Conservation (phyloP, 1,140 invertebrate species). For the Panagrolaimus sp. region DNA sequence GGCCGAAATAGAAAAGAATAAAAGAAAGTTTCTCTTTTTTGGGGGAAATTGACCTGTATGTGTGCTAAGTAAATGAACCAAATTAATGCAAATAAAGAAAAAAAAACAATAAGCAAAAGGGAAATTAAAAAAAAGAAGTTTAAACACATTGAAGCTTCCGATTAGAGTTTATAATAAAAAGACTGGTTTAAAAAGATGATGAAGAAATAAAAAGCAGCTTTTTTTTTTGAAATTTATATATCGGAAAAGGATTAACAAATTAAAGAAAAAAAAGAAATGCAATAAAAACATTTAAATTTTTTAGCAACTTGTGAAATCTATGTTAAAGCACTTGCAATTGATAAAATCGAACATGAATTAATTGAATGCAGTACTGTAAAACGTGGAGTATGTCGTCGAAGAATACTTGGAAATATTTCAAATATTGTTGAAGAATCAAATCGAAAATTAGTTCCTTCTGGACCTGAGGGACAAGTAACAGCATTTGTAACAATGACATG, state of each 20-base stretch:
- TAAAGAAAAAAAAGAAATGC: not conserved
- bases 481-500: conserved; percentile 6
- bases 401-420: not conserved
- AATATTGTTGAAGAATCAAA: not conserved
- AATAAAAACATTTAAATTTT: not conserved
- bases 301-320: not conserved
- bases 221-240: not conserved
- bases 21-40: no score
- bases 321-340: conserved; percentile 4
- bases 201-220: no score
- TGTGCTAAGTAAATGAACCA: no score
- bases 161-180: no score
- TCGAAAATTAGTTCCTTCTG: conserved; percentile 2
- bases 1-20: no score
- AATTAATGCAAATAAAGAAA: no score
- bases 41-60: no score
- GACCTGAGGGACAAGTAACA: not conserved
- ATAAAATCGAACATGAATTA: not conserved
- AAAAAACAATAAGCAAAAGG: no score
- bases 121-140: no score
- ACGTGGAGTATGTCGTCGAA: not conserved
- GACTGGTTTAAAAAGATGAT: no score
- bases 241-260: not conserved
- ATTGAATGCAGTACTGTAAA: conserved; percentile 2
- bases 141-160: no score